Evolutionary conservation across 2,888 invertebrate species (phyloP), one percentile per base, ranked within the genome.

Genomic region (Brenthis daphne): DNA sequence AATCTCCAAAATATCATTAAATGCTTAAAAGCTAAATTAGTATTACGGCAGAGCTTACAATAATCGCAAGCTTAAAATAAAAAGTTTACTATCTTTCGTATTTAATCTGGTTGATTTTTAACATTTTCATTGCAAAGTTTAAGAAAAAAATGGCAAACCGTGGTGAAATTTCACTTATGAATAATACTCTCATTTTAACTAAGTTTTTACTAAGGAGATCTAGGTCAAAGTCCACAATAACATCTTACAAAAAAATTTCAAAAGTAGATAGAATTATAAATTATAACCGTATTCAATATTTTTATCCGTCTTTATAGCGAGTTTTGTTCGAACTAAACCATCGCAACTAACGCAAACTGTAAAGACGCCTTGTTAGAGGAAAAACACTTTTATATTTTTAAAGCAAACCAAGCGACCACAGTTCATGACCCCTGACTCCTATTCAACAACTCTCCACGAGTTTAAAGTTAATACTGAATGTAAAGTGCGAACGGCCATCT

Each of bases 301-400:
- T 68, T 48, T 56, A 33, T 55, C 48, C 65, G 56, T 53, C 61
- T 65, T 63, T 65, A 57, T 57, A 51, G 43, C 57, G 16, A 67
- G 14, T 63, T 68, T 71, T 63, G 65, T 71, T 58, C 68, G 47
- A 66, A 61, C 43, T 70, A 68, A 71, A 55, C 65, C 63, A 66
- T 72, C 70, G 56, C 58, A 64, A 65, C 64, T 64, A 65, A 53
- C 63, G 57, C 57, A 65, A 66, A 68, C 60, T 68, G 61, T 53
- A 53, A 69, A 69, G 54, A 60, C 50, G 47, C 55, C 63, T 57
- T 69, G 65, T 67, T 70, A 57, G 68, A 66, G 60, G 60, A 68
- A 72, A 72, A 72, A 68, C 70, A 66, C 60, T 72, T 68, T 69
- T 72, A 72, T 72, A 70, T 72, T 72, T 69, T 72, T 66, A 72